Percentiles rank a stretch among this genome's conserved stretches.
phyloP scores from a whole-genome alignment of 2,113 vertebrate species.

The Astur gentilis region DNA sequence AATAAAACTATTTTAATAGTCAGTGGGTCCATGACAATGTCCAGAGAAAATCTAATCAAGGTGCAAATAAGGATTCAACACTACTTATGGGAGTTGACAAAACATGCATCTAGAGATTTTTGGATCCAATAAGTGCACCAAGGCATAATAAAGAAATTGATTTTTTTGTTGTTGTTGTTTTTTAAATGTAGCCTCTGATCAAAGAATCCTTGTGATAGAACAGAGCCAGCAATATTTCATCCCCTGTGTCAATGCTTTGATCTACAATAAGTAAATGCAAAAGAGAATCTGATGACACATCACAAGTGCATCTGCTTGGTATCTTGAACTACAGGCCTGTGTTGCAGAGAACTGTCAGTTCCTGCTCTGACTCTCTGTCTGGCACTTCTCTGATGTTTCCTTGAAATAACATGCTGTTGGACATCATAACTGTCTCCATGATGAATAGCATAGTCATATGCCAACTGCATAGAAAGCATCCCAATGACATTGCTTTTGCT shows the following conservation, averaged over 20 bases:
- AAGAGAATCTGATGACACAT: conserved; percentile 49
- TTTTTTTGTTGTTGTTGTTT: neutral
- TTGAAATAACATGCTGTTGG: neutral
- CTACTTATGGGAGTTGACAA: neutral
- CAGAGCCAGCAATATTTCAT: conserved; percentile 28
- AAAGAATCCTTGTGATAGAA: conserved; percentile 23
- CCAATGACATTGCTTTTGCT: neutral
- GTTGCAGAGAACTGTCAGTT: neutral
- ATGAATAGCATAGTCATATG: neutral
- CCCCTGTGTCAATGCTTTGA: conserved; percentile 53
- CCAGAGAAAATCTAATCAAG: neutral
- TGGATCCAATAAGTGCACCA: neutral
- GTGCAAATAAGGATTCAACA: neutral
- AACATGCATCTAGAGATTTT: neutral
- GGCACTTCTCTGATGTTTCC: neutral
- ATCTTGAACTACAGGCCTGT: conserved; percentile 16
- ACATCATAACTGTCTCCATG: neutral
- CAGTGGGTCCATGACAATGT: neutral
- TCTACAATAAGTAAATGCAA: conserved; percentile 50
- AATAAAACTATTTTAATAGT: neutral
- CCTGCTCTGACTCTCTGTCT: neutral
- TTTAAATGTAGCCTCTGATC: neutral
- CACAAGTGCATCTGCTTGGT: conserved; percentile 44
- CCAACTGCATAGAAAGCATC: neutral
- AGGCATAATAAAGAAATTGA: conserved; percentile 41